phyloP scores from a whole-genome alignment of 2,113 vertebrate species.

The Chroicocephalus ridibundus region DNA sequence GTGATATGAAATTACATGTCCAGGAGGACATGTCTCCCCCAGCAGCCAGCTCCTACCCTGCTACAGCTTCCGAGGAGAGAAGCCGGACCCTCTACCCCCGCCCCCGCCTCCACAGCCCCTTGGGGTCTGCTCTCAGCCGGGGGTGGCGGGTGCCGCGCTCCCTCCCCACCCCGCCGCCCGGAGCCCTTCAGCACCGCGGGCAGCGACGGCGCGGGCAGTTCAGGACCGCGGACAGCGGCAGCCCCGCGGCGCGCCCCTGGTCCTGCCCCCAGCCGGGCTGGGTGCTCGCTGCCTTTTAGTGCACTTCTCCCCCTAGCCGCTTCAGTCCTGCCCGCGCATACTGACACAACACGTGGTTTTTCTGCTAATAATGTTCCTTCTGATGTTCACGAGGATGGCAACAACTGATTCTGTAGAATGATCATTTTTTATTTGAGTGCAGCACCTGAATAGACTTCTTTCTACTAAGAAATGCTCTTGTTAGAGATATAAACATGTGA shows the following conservation, averaged over 20 bases:
- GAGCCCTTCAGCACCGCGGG: not conserved
- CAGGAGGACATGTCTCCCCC: not conserved
- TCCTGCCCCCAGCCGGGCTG: accelerated
- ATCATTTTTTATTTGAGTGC: accelerated
- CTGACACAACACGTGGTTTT: accelerated
- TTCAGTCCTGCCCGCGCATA: accelerated
- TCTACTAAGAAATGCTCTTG: accelerated
- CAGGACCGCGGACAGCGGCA: constrained; percentile 68
- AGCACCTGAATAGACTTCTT: not conserved
- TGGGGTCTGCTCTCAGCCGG: accelerated
- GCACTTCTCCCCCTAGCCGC: accelerated
- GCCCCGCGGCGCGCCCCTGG: too few relatives aligned
- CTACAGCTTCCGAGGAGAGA: not conserved
- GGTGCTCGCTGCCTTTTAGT: accelerated
- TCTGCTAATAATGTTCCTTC: not conserved
- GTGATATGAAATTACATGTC: not conserved
- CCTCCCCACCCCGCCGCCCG: accelerated
- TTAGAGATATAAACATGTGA: not conserved
- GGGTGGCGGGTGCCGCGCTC: too few relatives aligned
- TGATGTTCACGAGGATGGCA: not conserved
- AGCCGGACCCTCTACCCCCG: not conserved
- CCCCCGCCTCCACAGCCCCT: not conserved
- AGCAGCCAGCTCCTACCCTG: not conserved
- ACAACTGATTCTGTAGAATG: accelerated
- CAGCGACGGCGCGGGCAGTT: not conserved